phyloP scores from a whole-genome alignment of 2,113 vertebrate genomes.

The Fukomys damarensis region DNA sequence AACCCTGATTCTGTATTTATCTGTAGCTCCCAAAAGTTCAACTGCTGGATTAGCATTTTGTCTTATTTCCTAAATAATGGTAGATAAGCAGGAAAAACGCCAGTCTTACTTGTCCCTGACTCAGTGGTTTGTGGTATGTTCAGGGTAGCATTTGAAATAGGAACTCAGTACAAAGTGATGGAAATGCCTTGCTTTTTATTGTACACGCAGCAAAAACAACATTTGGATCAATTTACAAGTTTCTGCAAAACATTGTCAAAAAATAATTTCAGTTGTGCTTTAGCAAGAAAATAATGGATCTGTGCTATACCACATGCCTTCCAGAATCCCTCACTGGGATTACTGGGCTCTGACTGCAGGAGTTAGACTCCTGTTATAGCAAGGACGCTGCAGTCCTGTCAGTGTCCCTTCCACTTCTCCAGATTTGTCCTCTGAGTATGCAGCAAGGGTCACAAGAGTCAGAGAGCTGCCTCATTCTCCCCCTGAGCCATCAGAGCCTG shows the following conservation, averaged over 20 bases:
- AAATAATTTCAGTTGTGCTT: constrained; percentile 61
- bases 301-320: neutral
- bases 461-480: neutral
- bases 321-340: neutral
- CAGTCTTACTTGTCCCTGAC: constrained; percentile 35
- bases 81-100: neutral
- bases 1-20: neutral
- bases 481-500: neutral
- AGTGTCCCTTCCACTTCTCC: neutral
- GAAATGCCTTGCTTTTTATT: constrained; percentile 50
- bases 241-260: constrained; percentile 71
- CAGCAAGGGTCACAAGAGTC: neutral
- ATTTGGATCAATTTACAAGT: constrained; percentile 66
- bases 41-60: neutral
- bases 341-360: neutral
- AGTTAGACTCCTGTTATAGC: neutral
- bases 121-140: constrained; percentile 61
- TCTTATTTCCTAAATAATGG: neutral
- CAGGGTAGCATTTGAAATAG: constrained; percentile 65
- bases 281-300: neutral
- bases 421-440: neutral
- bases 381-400: neutral
- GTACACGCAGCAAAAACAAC: constrained; percentile 59
- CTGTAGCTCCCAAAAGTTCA: neutral
- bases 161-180: constrained; percentile 62